These are phyloP conservation scores for Caenorhabditis brenneri DNA, from an alignment of 1,140 invertebrate genomes.

Conservation along the genomic window DNA sequence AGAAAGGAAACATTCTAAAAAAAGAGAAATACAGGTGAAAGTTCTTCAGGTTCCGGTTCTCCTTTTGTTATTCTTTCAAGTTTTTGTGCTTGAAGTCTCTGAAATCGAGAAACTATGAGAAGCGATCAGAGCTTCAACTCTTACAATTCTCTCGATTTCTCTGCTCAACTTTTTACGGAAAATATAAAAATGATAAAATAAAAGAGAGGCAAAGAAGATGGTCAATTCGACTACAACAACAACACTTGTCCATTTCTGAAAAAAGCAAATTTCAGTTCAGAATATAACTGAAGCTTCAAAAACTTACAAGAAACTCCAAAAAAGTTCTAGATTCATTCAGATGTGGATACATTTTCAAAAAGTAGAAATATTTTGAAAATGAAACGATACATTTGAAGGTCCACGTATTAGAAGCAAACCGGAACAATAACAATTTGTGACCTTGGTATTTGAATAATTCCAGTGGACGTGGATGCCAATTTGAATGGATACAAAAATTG, in stretches of 20 bases:
- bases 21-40: neutral
- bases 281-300: neutral
- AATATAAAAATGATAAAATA: slow-evolving; percentile 5
- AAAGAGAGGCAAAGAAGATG: neutral
- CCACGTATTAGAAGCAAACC: too few relatives aligned
- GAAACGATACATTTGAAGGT: neutral
- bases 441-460: slow-evolving; percentile 23
- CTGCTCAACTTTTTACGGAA: neutral
- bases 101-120: neutral
- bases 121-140: neutral
- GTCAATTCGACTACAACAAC: neutral
- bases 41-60: neutral
- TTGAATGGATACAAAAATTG: slow-evolving; percentile 28
- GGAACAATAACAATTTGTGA: too few relatives aligned
- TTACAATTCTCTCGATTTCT: slow-evolving; percentile 7
- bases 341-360: neutral
- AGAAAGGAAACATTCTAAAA: neutral
- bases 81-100: neutral
- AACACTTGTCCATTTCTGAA: neutral
- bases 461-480: neutral
- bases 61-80: slow-evolving; percentile 9
- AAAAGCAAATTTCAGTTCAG: neutral
- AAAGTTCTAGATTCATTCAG: neutral
- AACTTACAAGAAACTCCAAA: neutral
- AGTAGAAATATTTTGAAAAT: neutral